phyloP scores from a whole-genome alignment of 2,888 invertebrate genomes.

The Eulithis prunata region DNA sequence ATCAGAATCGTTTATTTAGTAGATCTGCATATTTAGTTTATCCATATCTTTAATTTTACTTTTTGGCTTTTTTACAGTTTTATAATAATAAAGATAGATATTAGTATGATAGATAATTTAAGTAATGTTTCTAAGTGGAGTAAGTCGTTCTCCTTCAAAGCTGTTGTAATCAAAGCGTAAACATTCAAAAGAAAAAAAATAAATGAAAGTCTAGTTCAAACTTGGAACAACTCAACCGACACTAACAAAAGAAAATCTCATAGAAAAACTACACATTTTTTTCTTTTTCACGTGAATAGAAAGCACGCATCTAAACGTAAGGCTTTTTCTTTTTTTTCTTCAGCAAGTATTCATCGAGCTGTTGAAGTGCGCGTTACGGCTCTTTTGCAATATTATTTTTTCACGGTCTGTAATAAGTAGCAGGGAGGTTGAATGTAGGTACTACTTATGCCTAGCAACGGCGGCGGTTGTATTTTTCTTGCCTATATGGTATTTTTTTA shows the following conservation, averaged over 20 bases:
- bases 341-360: constrained; percentile 29
- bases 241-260: constrained; percentile 10
- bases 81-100: too few species aligned
- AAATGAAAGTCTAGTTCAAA: constrained; percentile 11
- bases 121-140: too few species aligned
- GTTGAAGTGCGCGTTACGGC: constrained; percentile 44
- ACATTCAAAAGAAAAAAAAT: constrained; percentile 5
- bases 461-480: constrained; percentile 43
- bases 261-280: constrained; percentile 22
- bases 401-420: constrained; percentile 58
- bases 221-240: constrained; percentile 1
- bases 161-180: too few species aligned
- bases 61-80: too few species aligned
- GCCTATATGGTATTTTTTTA: constrained; percentile 44
- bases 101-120: too few species aligned
- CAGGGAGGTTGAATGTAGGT: constrained; percentile 42
- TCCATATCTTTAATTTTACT: too few species aligned
- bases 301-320: constrained; percentile 30
- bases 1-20: too few species aligned
- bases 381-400: constrained; percentile 61
- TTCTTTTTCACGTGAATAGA: constrained; percentile 24
- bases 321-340: constrained; percentile 25
- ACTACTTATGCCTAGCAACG: constrained; percentile 32
- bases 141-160: too few species aligned
- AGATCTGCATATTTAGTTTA: too few species aligned